These are phyloP conservation scores for Nycticryphes semicollaris DNA, from an alignment of 2,113 vertebrate species.

Conservation along the genomic window DNA sequence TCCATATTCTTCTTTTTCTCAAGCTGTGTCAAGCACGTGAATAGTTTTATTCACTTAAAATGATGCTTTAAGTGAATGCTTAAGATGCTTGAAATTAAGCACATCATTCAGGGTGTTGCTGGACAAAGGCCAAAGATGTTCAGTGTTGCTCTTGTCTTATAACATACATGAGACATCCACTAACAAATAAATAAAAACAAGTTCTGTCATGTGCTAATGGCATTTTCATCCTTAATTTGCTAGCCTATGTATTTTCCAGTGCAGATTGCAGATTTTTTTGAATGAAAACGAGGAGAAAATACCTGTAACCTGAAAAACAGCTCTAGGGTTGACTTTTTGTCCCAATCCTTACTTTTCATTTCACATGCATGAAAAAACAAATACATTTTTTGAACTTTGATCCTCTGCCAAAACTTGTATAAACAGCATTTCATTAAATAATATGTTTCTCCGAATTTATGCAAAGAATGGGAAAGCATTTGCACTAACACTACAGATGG, in stretches of 20 bases:
- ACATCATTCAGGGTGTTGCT: not conserved
- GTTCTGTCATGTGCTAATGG: not conserved
- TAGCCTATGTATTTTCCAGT: not conserved
- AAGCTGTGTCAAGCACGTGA: not conserved
- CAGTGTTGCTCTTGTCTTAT: not conserved
- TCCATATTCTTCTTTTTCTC: not conserved
- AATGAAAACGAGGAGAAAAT: not conserved
- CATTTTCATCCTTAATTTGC: not conserved
- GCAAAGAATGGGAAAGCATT: conserved; percentile 5
- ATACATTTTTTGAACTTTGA: not conserved
- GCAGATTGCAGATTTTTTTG: not conserved
- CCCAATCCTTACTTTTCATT: not conserved
- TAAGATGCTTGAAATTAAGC: not conserved
- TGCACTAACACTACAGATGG: conserved; percentile 23
- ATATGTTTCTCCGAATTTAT: conserved; percentile 40
- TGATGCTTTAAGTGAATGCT: not conserved
- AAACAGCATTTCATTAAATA: conserved; percentile 27
- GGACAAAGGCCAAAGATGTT: conserved; percentile 14
- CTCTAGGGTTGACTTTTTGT: not conserved
- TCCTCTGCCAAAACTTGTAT: not conserved
- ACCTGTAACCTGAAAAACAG: not conserved
- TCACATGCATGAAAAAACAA: not conserved
- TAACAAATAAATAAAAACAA: conserved; percentile 28
- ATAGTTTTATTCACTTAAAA: not conserved
- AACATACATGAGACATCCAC: not conserved